A percentile compares a stretch with the other conserved stretches of the same genome.
Evolutionary conservation across 2,888 invertebrate species (phyloP).

Genomic region (Leptogaster cylindrica): DNA sequence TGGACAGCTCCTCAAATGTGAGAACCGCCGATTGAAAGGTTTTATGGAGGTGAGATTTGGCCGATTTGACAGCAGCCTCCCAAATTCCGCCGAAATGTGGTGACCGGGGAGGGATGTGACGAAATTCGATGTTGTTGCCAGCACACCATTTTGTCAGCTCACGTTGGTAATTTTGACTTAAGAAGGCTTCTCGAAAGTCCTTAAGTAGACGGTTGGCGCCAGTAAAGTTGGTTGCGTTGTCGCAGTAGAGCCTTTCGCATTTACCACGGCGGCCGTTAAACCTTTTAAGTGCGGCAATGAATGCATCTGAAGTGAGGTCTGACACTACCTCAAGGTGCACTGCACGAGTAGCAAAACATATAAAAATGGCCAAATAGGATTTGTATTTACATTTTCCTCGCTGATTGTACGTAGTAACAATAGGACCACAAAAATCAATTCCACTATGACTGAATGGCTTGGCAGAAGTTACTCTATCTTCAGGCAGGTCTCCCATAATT

Average conservation of each 20-base stretch:
- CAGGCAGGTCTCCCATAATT: constrained; percentile 48
- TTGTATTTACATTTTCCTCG: constrained; percentile 40
- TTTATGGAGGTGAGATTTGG: background rate
- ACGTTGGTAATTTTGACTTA: background rate
- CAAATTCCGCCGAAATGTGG: constrained; percentile 46
- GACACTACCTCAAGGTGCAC: constrained; percentile 47
- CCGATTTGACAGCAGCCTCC: constrained; percentile 45
- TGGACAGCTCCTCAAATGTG: constrained; percentile 42
- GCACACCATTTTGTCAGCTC: background rate
- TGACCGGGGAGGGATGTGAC: background rate
- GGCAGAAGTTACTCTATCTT: constrained; percentile 37
- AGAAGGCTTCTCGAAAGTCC: background rate
- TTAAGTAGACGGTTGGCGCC: constrained; percentile 18
- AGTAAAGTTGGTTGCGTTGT: constrained; percentile 48
- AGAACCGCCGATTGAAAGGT: background rate
- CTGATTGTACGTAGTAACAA: constrained; percentile 42
- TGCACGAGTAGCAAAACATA: constrained; percentile 43
- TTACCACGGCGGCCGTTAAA: constrained; percentile 43
- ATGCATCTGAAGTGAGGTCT: constrained; percentile 45
- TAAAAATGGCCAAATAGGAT: constrained; percentile 46
- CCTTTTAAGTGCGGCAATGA: constrained; percentile 47
- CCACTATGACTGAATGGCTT: constrained; percentile 46
- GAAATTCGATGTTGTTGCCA: background rate
- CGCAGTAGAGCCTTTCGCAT: constrained; percentile 42
- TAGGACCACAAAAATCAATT: constrained; percentile 47